phyloP scores from a whole-genome alignment of 1,140 invertebrate species.

The Agraylea sexmaculata region DNA sequence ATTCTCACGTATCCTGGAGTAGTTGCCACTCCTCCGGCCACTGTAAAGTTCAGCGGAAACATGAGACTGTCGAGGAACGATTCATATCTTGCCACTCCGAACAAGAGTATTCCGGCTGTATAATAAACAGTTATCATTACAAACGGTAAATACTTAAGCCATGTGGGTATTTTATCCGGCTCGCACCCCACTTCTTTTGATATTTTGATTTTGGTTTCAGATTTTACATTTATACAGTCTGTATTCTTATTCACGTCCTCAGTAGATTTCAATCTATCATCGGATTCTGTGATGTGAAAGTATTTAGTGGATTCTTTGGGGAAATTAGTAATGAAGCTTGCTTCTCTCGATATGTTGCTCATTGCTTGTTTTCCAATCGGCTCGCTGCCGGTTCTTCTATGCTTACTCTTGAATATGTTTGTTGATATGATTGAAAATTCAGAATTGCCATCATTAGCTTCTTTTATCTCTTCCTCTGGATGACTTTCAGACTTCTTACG shows the following conservation, averaged over 20 bases:
- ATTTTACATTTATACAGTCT: slow-evolving; percentile 21
- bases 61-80: slow-evolving; percentile 43
- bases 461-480: slow-evolving; percentile 17
- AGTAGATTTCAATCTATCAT: not conserved
- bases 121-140: slow-evolving; percentile 43
- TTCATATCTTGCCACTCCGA: slow-evolving; percentile 44
- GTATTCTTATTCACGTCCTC: slow-evolving; percentile 16
- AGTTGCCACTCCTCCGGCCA: slow-evolving; percentile 50
- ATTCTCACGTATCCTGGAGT: slow-evolving; percentile 46
- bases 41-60: slow-evolving; percentile 58
- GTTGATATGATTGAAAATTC: slow-evolving; percentile 12
- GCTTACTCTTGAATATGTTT: slow-evolving; percentile 17
- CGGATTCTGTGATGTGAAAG: slow-evolving; percentile 16
- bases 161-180: slow-evolving; percentile 23
- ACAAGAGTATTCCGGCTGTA: slow-evolving; percentile 43
- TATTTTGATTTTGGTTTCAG: slow-evolving; percentile 17
- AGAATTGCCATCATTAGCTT: slow-evolving; percentile 2
- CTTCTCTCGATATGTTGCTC: slow-evolving; percentile 17
- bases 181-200: slow-evolving; percentile 17
- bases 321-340: slow-evolving; percentile 9
- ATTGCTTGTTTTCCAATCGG: slow-evolving; percentile 20
- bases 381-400: slow-evolving; percentile 19
- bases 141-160: slow-evolving; percentile 35
- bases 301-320: slow-evolving; percentile 18
- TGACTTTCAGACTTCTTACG: slow-evolving; percentile 23